Evolutionary conservation across 2,797 vertebrate species (phyloP), one percentile per base, ranked within the genome.

Genomic region (Esox lucius): DNA sequence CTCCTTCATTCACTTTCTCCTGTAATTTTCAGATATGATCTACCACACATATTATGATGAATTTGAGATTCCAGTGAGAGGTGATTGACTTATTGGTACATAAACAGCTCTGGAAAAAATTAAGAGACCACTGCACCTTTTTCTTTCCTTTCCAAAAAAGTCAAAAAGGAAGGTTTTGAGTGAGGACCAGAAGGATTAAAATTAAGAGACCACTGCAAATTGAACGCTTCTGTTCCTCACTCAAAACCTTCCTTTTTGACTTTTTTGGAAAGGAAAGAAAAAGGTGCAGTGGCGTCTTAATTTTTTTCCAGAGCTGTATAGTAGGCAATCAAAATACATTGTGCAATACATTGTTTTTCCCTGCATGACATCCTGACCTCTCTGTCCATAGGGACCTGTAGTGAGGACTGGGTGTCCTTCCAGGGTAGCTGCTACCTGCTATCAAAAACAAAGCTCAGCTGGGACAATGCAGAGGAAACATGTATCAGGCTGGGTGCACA

Each of bases 351-450:
- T 59, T 24, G 13, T 26, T 56, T 2, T 12, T 62, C 65, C 2
- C 4, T 65, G 12, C 73, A 2, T 69, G 7, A 67, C 61, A 53
- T 13, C 73, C 3, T 67, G 9, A 68, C 61, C 19, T 48, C 31
- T 59, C 5, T 74, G 24, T 39, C 70, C 71, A 28, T 75, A 93
- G 92, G 89, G 70, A 1, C 74, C 2, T 94, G 92, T 74, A 65
- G 68, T 15, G 78, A 86, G 1, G 86, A 80, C 22, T 94, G 91
- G 92, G 2, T 69, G 19, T 89, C 81, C 19, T 91, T 85, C 77
- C 67, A 88, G 74, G 74, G 28, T 0, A 87, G 86, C 70, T 93
- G 92, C 80, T 94, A 93, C 77, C 77, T 88, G 76, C 3, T 84
- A 7, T 91, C 91, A 28, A 68, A 11, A 19, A 0, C 15, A 2